phyloP scores from a whole-genome alignment of 2,113 vertebrate species.

The Apteryx mantelli region DNA sequence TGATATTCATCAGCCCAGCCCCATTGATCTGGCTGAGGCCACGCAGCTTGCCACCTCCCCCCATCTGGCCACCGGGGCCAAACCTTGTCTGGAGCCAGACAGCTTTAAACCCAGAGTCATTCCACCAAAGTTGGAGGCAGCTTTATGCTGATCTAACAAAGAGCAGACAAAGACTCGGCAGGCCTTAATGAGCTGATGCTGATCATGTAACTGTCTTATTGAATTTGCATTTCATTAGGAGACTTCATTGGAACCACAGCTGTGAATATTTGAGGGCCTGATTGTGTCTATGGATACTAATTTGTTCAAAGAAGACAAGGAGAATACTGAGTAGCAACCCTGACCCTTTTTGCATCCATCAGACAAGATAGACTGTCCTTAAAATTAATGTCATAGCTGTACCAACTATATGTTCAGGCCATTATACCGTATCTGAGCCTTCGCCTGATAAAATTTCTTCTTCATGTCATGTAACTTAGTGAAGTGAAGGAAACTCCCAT shows the following conservation, averaged over 20 bases:
- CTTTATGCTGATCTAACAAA: slow-evolving; percentile 52
- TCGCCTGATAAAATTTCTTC: neutral
- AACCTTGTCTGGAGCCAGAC: neutral
- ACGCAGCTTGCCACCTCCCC: neutral
- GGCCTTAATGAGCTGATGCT: slow-evolving; percentile 70
- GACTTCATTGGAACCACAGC: slow-evolving; percentile 72
- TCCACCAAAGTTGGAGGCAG: slow-evolving; percentile 35
- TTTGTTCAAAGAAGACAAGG: slow-evolving; percentile 63
- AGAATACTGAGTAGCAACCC: slow-evolving; percentile 35
- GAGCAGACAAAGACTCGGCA: slow-evolving; percentile 38
- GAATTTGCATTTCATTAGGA: slow-evolving; percentile 75
- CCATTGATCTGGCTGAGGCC: neutral
- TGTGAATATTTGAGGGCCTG: slow-evolving; percentile 67
- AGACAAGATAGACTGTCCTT: slow-evolving; percentile 20
- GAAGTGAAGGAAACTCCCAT: neutral
- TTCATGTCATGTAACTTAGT: neutral
- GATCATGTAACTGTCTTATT: slow-evolving; percentile 73
- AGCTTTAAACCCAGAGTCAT: slow-evolving; percentile 34
- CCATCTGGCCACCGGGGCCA: slow-evolving; percentile 4
- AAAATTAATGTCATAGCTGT: neutral
- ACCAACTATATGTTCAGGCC: fast-evolving
- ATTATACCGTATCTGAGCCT: neutral
- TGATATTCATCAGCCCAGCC: neutral
- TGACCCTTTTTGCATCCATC: slow-evolving; percentile 11
- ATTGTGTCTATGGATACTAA: slow-evolving; percentile 70